Base-by-base conservation (phyloP, 1,140 invertebrate species). In the Polypedilum pembai region DNA sequence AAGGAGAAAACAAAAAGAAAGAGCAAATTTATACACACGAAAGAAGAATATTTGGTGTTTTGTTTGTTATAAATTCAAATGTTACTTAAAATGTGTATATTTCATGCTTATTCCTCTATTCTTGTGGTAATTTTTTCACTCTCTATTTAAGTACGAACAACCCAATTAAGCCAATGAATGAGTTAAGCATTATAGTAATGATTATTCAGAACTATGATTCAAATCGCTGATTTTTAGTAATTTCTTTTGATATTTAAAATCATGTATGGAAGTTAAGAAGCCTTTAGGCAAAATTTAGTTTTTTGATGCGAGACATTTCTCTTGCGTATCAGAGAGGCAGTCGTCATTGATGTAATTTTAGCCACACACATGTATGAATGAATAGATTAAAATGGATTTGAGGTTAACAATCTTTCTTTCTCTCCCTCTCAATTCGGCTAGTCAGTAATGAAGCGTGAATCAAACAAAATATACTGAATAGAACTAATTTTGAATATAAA, bases 341-440 rank as follows among this genome's bases (percentile, higher is more conserved):
- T 8, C 12, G 45, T 56, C 12, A 56, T 56, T 56, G 45, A 56
- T 12, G 45, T 56, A 56, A 18, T 33, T 33, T 33, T n/a, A 69
- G 65, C 65, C 65, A 21, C 65, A 69, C 65, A 69, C 45, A 56
- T 56, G 45, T 56, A 56, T 69, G 65, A 69, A 69, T 69, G 20
- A 69, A 69, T 3, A 20, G 65, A 69, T 69, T 69, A 69, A 21
- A 69, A 69, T 56, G 65, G 20, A 69, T 69, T 69, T 20, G 65
- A 69, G 65, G 65, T 69, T 69, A 69, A 69, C 20, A 69, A 69
- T 69, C 65, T 69, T 69, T 69, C 45, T 56, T 15, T 56, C 12
- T 15, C n/a, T 45, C 12, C 41, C 8, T 8, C 45, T 56, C 12
- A 15, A 33, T 5, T 33, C n/a, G 45, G 7, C 45, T 8, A 15